A percentile compares a stretch with the other conserved stretches of the same genome.
Evolutionary conservation across 1,140 invertebrate species (phyloP).

Genomic region (Anoplophora glabripennis): DNA sequence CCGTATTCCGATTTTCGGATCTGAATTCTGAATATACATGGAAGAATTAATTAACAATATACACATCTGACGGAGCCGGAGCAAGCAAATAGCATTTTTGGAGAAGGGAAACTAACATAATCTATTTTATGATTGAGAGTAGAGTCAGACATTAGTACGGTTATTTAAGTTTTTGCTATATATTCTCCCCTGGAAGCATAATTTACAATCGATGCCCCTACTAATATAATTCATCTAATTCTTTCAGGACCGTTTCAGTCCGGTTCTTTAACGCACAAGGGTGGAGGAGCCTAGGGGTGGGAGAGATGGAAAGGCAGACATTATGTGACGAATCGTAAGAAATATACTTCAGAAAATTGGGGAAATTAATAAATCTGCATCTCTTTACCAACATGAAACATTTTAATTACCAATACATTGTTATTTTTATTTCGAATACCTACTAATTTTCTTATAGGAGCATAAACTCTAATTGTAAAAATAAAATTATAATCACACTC

Average conservation of each 20-base stretch:
- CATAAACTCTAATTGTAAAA: too few species aligned
- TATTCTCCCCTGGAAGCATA: conserved; percentile 24
- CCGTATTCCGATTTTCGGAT: conserved; percentile 1
- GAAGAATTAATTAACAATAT: conserved; percentile 29
- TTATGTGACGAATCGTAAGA: too few species aligned
- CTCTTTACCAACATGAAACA: too few species aligned
- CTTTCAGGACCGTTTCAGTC: not conserved
- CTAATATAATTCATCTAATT: conserved; percentile 36
- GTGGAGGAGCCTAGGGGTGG: conserved; percentile 3
- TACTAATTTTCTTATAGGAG: too few species aligned
- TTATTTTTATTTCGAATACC: too few species aligned
- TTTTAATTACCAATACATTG: too few species aligned
- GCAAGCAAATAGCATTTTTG: conserved; percentile 16
- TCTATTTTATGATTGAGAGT: conserved; percentile 29
- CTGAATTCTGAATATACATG: conserved; percentile 6
- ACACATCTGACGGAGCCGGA: conserved; percentile 15
- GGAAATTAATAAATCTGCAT: too few species aligned
- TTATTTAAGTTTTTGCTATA: conserved; percentile 36
- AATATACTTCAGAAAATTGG: too few species aligned
- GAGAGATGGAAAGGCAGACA: too few species aligned
- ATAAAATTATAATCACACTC: too few species aligned
- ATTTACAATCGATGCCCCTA: conserved; percentile 38
- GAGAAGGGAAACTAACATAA: conserved; percentile 23
- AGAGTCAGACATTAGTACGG: conserved; percentile 26
- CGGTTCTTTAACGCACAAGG: not conserved